phyloP scores from a whole-genome alignment of 2,888 invertebrate species.

The Lepetodrilus schrolli region DNA sequence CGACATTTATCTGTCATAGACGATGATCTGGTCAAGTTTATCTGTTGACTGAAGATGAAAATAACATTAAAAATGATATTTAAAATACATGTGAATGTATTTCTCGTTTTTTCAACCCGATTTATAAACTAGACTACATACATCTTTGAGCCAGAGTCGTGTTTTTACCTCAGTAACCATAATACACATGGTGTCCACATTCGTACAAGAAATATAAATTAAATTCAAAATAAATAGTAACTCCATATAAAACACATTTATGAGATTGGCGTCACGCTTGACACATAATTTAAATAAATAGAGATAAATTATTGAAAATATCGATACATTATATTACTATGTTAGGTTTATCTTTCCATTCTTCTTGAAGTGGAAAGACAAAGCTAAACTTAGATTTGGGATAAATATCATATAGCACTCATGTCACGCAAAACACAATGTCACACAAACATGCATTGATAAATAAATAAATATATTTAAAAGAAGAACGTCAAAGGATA shows the following conservation, averaged over 20 bases:
- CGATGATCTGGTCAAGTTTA: too few species aligned
- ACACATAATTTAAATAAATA: conserved; percentile 26
- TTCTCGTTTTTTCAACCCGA: too few species aligned
- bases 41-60: too few species aligned
- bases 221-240: conserved; percentile 7
- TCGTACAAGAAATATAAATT: too few species aligned
- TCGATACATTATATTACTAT: not conserved
- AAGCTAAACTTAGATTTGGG: not conserved
- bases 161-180: too few species aligned
- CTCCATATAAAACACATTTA: too few species aligned
- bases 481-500: not conserved
- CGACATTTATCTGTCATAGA: too few species aligned
- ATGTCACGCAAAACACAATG: conserved; percentile 1
- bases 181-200: too few species aligned
- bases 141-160: too few species aligned
- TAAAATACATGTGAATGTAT: too few species aligned
- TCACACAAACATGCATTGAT: conserved; percentile 25
- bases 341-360: not conserved
- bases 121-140: too few species aligned
- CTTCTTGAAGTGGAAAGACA: not conserved
- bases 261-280: not conserved
- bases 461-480: conserved; percentile 27
- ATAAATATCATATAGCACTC: conserved; percentile 12
- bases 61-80: too few species aligned
- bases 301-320: not conserved